Evolutionary conservation across 2,797 vertebrate genomes (phyloP).

Genomic region (Poecilia gillii): DNA sequence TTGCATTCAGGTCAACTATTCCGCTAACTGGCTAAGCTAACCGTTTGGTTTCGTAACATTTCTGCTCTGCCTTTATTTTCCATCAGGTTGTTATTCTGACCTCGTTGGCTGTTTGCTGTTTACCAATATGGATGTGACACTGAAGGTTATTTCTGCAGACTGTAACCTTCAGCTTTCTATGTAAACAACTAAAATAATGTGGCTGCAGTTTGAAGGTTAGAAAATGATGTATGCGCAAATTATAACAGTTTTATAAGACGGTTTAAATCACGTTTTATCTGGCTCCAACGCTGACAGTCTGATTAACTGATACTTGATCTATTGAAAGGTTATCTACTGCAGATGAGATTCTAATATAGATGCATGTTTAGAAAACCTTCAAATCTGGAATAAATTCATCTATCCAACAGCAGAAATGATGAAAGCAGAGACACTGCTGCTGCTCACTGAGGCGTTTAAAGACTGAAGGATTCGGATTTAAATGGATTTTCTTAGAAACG

Average conservation of each 20-base stretch:
- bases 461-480: background rate
- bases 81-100: too few species aligned
- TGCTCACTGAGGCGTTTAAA: constrained; percentile 1
- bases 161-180: background rate
- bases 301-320: background rate
- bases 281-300: background rate
- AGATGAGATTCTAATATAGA: background rate
- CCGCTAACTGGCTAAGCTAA: background rate
- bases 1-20: too few species aligned
- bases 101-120: too few species aligned
- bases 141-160: background rate
- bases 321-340: background rate
- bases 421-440: background rate
- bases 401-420: background rate
- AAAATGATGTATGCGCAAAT: background rate
- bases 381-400: background rate
- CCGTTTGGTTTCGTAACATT: background rate
- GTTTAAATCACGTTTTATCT: background rate
- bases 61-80: background rate
- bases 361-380: background rate
- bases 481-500: background rate
- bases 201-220: background rate
- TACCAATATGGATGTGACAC: too few species aligned
- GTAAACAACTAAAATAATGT: background rate
- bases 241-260: background rate